Evolutionary conservation across 2,888 invertebrate genomes (phyloP), one percentile per base, ranked within the genome.

Genomic region (Taphrorychus bicolor): DNA sequence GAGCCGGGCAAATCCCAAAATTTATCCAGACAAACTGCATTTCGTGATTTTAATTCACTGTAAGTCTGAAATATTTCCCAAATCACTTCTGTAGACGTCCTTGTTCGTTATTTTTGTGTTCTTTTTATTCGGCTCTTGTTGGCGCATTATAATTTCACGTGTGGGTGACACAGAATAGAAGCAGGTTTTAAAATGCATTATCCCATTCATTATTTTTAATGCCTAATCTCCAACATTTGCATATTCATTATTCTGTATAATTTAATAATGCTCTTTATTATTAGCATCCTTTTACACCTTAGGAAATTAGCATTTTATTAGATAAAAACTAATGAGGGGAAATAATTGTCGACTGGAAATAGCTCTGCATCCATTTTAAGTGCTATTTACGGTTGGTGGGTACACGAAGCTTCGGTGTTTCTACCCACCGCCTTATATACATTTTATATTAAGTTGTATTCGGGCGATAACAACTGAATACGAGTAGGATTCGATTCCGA

Each of bases 41-140:
- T 77, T 77, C 71, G 71, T 74, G 77, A 77, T 74, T 75, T 76
- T 75, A 78, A 76, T 76, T 74, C 73, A 75, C 71, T 52, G 71
- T 77, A 78, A 78, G 75, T 75, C 74, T 77, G 76, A 77, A 75
- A 76, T 77, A 78, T 77, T 76, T 74, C 75, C 70, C 72, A 77
- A 77, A 77, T 76, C 76, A 72, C 74, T 72, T 71, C 72, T 69
- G 72, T 71, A 61, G 75, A 75, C 74, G 76, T 75, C 77, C 75
- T 77, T 77, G 76, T 73, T 71, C 76, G 76, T 72, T 63, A 72
- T 66, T 66, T 53, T 70, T 68, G 69, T 70, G 66, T 54, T 71
- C 61, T 69, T 57, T 60, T 62, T 65, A 60, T 70, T 69, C 57
- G 48, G 24, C 14, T 41, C 52, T 62, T 58, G 69, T 49, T 54